Percentiles rank a stretch among this genome's conserved stretches.
phyloP scores from a whole-genome alignment of 2,888 invertebrate genomes.

The Sphinx pinastri region DNA sequence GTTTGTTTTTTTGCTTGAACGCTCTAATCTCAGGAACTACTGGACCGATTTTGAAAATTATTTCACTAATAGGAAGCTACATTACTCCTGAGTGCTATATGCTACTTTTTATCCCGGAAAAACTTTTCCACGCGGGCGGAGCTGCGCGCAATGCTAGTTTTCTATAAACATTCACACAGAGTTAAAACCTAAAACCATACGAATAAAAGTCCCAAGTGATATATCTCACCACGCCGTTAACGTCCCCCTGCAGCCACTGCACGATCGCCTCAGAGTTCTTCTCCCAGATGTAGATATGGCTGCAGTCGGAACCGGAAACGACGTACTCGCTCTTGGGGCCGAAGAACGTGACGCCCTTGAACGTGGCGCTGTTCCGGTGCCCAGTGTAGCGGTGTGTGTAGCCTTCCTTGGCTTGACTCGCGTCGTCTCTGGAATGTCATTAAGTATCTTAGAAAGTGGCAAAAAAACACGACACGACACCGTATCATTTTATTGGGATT shows the following conservation, averaged over 20 bases:
- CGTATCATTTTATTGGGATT: too few relatives aligned
- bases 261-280: slow-evolving; percentile 93
- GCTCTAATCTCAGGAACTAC: too few relatives aligned
- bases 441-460: not conserved
- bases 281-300: slow-evolving; percentile 95
- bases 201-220: slow-evolving; percentile 21
- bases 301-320: slow-evolving; percentile 97
- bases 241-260: slow-evolving; percentile 93
- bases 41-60: too few relatives aligned
- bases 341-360: slow-evolving; percentile 97
- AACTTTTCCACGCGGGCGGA: too few relatives aligned
- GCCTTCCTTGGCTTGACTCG: slow-evolving; percentile 64
- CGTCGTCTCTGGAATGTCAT: slow-evolving; percentile 45
- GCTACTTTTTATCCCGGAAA: too few relatives aligned
- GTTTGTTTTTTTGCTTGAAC: too few relatives aligned
- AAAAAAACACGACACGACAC: too few relatives aligned
- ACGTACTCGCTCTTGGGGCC: slow-evolving; percentile 95
- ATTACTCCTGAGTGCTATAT: too few relatives aligned
- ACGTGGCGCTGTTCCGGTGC: slow-evolving; percentile 88
- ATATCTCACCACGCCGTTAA: slow-evolving; percentile 90
- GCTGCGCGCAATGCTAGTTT: too few relatives aligned
- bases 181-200: not conserved
- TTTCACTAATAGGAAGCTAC: too few relatives aligned
- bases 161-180: too few relatives aligned
- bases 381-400: slow-evolving; percentile 83